These are phyloP conservation scores for Ochropacha duplaris DNA, from an alignment of 2,888 invertebrate species.

Conservation along the genomic window DNA sequence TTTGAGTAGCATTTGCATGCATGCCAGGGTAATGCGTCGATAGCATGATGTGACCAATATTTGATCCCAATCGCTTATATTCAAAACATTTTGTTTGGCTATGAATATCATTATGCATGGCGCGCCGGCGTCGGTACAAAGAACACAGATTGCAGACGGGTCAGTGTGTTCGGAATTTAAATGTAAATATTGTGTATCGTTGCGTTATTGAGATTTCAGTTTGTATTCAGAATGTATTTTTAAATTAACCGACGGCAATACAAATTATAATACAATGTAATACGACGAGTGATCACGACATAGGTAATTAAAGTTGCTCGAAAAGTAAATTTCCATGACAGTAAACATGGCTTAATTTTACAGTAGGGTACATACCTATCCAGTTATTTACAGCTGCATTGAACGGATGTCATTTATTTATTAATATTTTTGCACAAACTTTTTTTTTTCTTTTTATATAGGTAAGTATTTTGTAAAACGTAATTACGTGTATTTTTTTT, in stretches of 20 bases:
- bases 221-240: constrained; percentile 2
- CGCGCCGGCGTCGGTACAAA: constrained; percentile 16
- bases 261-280: no score
- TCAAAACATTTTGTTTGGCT: constrained; percentile 21
- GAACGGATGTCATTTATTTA: no score
- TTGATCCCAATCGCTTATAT: constrained; percentile 25
- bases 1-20: background rate
- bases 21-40: constrained; percentile 4
- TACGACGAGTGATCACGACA: no score
- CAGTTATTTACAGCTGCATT: no score
- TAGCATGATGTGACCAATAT: constrained; percentile 20
- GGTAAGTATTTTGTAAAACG: no score
- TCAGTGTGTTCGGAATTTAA: constrained; percentile 20
- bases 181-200: constrained; percentile 13
- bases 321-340: no score
- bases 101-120: constrained; percentile 23
- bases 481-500: no score
- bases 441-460: no score
- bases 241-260: background rate
- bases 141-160: constrained; percentile 18
- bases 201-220: constrained; percentile 1
- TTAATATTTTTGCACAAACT: no score
- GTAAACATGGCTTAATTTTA: no score
- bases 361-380: no score
- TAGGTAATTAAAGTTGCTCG: no score